Evolutionary conservation across 2,797 vertebrate species (phyloP).

Genomic region (Pogonophryne albipinna): DNA sequence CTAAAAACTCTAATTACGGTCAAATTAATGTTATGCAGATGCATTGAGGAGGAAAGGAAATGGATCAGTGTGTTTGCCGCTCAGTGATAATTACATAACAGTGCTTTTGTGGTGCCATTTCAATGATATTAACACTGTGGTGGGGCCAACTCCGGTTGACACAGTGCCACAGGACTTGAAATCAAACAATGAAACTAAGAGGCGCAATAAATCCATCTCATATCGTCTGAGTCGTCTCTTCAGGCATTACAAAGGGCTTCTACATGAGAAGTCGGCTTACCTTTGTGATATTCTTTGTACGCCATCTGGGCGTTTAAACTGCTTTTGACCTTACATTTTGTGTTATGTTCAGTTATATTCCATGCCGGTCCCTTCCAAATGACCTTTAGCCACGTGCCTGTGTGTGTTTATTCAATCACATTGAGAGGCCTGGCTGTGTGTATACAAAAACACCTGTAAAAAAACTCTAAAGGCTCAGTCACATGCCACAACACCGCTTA

Average conservation of each 20-base stretch:
- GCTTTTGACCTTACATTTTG: slow-evolving; percentile 60
- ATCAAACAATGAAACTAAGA: slow-evolving; percentile 61
- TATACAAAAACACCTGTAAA: slow-evolving; percentile 69
- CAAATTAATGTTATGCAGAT: slow-evolving; percentile 18
- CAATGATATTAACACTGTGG: slow-evolving; percentile 55
- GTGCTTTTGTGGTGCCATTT: slow-evolving; percentile 53
- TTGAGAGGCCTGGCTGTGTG: slow-evolving; percentile 55
- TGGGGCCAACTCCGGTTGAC: slow-evolving; percentile 53
- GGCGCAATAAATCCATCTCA: slow-evolving; percentile 52
- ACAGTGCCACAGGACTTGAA: slow-evolving; percentile 57
- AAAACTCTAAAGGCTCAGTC: slow-evolving; percentile 14
- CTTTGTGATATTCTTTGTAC: slow-evolving; percentile 58
- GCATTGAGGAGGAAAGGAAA: slow-evolving; percentile 52
- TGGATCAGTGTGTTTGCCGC: slow-evolving; percentile 58
- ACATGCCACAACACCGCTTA: slow-evolving; percentile 26
- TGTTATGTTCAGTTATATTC: slow-evolving; percentile 66
- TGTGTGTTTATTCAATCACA: slow-evolving; percentile 79
- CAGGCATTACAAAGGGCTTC: slow-evolving; percentile 35
- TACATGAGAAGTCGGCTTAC: slow-evolving; percentile 48
- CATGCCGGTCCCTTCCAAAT: slow-evolving; percentile 63
- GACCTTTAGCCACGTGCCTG: slow-evolving; percentile 69
- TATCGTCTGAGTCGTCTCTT: slow-evolving; percentile 39
- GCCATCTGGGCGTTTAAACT: slow-evolving; percentile 46
- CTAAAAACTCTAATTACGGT: too few species aligned
- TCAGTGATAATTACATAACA: slow-evolving; percentile 74